These are phyloP conservation scores for Dinoponera quadriceps DNA, from an alignment of 1,140 invertebrate genomes.

Conservation along the genomic window DNA sequence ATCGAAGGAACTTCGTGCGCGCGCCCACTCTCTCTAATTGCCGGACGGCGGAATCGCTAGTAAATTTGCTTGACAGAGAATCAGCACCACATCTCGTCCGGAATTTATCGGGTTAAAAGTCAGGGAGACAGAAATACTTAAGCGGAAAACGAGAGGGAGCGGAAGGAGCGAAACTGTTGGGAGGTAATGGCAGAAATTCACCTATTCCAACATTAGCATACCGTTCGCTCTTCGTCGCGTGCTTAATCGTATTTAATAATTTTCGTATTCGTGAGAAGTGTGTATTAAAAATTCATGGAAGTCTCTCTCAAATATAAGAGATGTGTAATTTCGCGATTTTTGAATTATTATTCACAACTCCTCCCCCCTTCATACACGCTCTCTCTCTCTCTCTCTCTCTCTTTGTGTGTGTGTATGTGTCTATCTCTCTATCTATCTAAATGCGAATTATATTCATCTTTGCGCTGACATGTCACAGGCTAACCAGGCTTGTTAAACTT, in stretches of 20 bases:
- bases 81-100: constrained; percentile 71
- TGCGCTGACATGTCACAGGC: too few relatives aligned
- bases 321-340: background rate
- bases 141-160: background rate
- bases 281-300: too few relatives aligned
- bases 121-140: constrained; percentile 52
- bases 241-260: constrained; percentile 46
- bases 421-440: too few relatives aligned
- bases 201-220: background rate
- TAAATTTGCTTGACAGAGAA: constrained; percentile 74
- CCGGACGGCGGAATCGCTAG: constrained; percentile 67
- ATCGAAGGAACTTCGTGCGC: constrained; percentile 73
- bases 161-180: background rate
- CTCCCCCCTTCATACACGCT: too few relatives aligned
- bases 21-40: constrained; percentile 75
- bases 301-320: background rate
- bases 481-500: too few relatives aligned
- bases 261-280: background rate
- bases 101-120: constrained; percentile 75
- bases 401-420: too few relatives aligned
- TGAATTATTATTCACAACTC: background rate
- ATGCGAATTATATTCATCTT: too few relatives aligned
- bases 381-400: too few relatives aligned
- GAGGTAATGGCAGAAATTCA: constrained; percentile 61
- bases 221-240: background rate